Evolutionary conservation across 2,113 vertebrate species (phyloP).

Genomic region (Thamnophis sirtalis): DNA sequence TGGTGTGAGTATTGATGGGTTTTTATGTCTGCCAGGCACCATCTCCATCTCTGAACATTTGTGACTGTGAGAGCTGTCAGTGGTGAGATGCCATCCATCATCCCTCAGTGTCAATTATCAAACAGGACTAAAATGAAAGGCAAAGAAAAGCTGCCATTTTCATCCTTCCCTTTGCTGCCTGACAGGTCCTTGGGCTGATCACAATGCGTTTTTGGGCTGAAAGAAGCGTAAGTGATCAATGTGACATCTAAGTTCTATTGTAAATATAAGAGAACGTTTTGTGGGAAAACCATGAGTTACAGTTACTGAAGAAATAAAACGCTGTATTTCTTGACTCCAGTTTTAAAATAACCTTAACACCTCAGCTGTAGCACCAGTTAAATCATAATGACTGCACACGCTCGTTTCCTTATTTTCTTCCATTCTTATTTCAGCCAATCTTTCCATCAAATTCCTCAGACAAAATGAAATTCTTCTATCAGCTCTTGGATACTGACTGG

Average conservation of each 20-base stretch:
- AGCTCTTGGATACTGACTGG: neutral
- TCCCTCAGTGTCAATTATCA: neutral
- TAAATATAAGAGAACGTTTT: conserved; percentile 52
- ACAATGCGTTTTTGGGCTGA: neutral
- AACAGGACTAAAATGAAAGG: neutral
- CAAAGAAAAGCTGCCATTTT: neutral
- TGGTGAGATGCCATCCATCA: neutral
- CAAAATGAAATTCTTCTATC: neutral
- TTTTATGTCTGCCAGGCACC: neutral
- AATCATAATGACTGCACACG: conserved; percentile 17
- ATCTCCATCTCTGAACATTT: neutral
- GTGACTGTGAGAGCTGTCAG: neutral
- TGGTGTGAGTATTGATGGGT: neutral
- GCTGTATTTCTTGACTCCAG: conserved; percentile 49
- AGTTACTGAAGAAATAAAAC: conserved; percentile 39
- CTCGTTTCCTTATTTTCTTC: neutral
- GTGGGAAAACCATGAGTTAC: conserved; percentile 36
- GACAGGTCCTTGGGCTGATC: conserved; percentile 2
- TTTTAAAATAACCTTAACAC: conserved; percentile 42
- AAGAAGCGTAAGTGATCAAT: neutral
- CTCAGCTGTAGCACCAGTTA: conserved; percentile 35
- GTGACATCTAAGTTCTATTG: conserved; percentile 42
- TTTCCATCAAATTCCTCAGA: neutral
- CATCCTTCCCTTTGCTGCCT: neutral
- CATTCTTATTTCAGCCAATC: neutral